Evolutionary conservation across 2,797 vertebrate species (phyloP), one percentile per base, ranked within the genome.

Genomic region (Lepilemur septentrionalis): DNA sequence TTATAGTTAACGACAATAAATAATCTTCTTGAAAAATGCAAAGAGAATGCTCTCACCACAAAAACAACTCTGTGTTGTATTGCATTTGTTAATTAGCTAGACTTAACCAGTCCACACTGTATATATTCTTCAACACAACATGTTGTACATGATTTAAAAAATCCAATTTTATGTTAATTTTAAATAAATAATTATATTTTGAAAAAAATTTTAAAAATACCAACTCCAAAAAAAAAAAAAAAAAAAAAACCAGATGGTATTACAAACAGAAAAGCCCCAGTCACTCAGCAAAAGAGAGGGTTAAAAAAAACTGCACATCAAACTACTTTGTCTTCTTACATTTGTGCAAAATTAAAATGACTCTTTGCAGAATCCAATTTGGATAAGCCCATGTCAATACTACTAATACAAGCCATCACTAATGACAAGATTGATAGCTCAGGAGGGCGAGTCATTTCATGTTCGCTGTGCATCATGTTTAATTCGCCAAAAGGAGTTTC

Each of bases 401-500:
- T 93, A 91, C 70, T 93, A 92, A 96, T 75, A 89, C 69, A 93
- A 93, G 87, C 76, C 87, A 95, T 72, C 94, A 96, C 94, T 97
- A 97, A 97, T 97, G 96, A 97, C 96, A 96, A 97, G 97, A 98
- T 73, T 96, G 97, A 97, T 96, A 95, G 96, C 97, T 93, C 95
- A 96, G 96, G 94, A 97, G 96, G 96, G 84, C 17, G 7, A 96
- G 91, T 89, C 96, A 97, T 95, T 96, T 97, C 95, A 89, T 95
- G 97, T 97, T 97, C 95, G 69, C 95, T 96, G 87, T 94, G 95
- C 95, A 93, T 95, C 96, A 95, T 70, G 96, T 86, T 95, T 96
- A 97, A 98, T 96, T 96, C 82, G 65, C 95, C 96, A 97, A 98
- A 98, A 98, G 98, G 97, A 97, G 89, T 97, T 97, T 98, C 98